Base-by-base conservation (phyloP, 2,113 vertebrate species). In the Atrichornis clamosus region DNA sequence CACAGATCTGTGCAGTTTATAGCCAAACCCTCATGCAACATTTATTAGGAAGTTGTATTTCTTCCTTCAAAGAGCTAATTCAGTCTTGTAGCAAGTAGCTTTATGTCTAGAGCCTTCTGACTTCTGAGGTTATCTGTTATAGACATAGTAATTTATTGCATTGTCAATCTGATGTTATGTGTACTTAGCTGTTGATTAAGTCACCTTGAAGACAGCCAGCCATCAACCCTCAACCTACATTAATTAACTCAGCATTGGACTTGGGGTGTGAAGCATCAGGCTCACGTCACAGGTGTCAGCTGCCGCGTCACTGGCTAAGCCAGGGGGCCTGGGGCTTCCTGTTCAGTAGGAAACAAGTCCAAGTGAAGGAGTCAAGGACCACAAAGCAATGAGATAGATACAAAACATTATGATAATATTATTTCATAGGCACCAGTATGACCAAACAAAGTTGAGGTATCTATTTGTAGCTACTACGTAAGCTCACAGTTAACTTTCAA, bases 241-340 rank as follows among this genome's bases (percentile, higher is more conserved):
- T 46, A 42, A 39, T 7, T 28, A 79, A 13, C 4, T 50, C 7
- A 64, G 8, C 14, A 26, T 21, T 13, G 32, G 13, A 26, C 39
- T 32, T 41, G 17, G 16, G 2, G 1, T 47, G 17, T 52, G 37
- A 85, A 75, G 6, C 33, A 64, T 15, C 39, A 83, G 16, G 5
- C 1, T 85, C 5, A 5, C 2, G 3, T 33, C n/a, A 60, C 24
- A 55, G 37, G 27, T 49, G 10, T 49, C 44, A 73, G 23, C 19
- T n/a, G n/a, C n/a, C n/a, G n/a, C n/a, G n/a, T n/a, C n/a, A n/a
- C n/a, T 68, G 30, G 9, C 7, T 28, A 59, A 80, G 3, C 8
- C 10, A 7, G 5, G 16, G 4, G 9, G 6, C 4, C 17, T 37
- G 5, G 8, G 5, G 0, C 8, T 44, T 24, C 17, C 37, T 58